A percentile compares a stretch with the other conserved stretches of the same genome.
Evolutionary conservation across 2,888 invertebrate genomes (phyloP).

Genomic region (Acrocyrtus sp.): DNA sequence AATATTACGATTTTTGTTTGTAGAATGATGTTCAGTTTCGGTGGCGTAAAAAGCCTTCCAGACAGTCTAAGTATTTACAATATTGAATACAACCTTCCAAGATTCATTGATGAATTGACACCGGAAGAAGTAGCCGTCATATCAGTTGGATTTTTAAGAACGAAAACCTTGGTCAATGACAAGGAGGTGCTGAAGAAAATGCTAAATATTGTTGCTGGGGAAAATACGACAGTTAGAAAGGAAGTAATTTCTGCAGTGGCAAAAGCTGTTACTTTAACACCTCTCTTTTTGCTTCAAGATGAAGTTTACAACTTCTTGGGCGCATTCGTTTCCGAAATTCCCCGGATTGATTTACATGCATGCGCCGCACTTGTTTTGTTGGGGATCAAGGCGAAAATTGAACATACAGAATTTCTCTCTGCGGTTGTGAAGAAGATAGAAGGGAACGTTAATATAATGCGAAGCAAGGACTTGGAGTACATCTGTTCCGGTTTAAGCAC

Average conservation of each 20-base stretch:
- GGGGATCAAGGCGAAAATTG: conserved; percentile 68
- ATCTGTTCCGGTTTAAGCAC: conserved; percentile 73
- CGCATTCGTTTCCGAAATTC: conserved; percentile 70
- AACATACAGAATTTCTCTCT: conserved; percentile 67
- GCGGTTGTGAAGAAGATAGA: conserved; percentile 70
- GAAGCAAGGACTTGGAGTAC: conserved; percentile 82
- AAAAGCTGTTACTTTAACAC: conserved; percentile 26
- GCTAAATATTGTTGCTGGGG: conserved; percentile 69
- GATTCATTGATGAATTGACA: conserved; percentile 70
- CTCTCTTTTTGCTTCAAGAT: conserved; percentile 48
- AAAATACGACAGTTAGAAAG: conserved; percentile 72
- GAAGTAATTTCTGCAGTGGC: conserved; percentile 74
- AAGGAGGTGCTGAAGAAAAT: conserved; percentile 69
- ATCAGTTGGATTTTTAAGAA: conserved; percentile 82
- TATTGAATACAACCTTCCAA: conserved; percentile 72
- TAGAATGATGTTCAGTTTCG: conserved; percentile 76
- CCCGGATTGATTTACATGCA: conserved; percentile 72
- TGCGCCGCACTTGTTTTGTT: conserved; percentile 76
- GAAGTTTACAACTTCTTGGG: conserved; percentile 71
- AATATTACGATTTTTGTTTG: too few species aligned
- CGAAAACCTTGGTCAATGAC: conserved; percentile 73
- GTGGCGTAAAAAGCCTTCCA: conserved; percentile 69
- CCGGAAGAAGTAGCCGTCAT: conserved; percentile 78
- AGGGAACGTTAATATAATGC: conserved; percentile 68
- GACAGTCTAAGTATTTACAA: conserved; percentile 74